Percentiles rank a stretch among this genome's conserved stretches.
Evolutionary conservation across 1,140 invertebrate species (phyloP).

Genomic region (Meloidogyne floridensis): DNA sequence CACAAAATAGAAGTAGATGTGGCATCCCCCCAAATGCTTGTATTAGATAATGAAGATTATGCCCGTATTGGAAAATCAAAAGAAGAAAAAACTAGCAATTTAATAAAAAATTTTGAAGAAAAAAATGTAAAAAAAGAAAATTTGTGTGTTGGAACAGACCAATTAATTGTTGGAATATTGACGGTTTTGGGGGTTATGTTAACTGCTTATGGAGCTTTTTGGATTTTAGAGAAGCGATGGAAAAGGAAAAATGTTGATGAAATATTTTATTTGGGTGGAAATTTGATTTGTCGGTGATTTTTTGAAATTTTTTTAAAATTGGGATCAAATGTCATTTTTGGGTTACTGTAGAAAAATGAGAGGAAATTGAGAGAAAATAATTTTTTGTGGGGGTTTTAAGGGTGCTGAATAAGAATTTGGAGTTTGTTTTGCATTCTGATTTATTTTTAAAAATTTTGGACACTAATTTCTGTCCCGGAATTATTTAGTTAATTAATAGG

Average conservation of each 20-base stretch:
- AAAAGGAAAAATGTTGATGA: neutral
- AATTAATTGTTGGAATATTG: neutral
- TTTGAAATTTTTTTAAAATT: neutral
- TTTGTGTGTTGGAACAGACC: neutral
- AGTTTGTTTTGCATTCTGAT: too few relatives aligned
- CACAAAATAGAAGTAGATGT: constrained; percentile 25
- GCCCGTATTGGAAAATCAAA: constrained; percentile 7
- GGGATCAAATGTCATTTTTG: too few relatives aligned
- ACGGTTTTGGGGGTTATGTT: neutral
- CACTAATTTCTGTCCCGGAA: too few relatives aligned
- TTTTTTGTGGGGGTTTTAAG: too few relatives aligned
- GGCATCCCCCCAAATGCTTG: constrained; percentile 26
- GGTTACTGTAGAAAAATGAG: too few relatives aligned
- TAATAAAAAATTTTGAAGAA: neutral
- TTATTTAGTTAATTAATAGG: too few relatives aligned
- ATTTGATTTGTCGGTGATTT: neutral
- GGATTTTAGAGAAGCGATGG: neutral
- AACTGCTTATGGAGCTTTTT: neutral
- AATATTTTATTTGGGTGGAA: neutral
- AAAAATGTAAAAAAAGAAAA: neutral
- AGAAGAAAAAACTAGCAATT: neutral
- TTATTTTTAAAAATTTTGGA: too few relatives aligned
- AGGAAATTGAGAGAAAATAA: too few relatives aligned
- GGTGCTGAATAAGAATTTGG: too few relatives aligned
- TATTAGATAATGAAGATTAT: constrained; percentile 24